These are phyloP conservation scores for Augochlora pura DNA, from an alignment of 1,140 invertebrate species.

Conservation along the genomic window DNA sequence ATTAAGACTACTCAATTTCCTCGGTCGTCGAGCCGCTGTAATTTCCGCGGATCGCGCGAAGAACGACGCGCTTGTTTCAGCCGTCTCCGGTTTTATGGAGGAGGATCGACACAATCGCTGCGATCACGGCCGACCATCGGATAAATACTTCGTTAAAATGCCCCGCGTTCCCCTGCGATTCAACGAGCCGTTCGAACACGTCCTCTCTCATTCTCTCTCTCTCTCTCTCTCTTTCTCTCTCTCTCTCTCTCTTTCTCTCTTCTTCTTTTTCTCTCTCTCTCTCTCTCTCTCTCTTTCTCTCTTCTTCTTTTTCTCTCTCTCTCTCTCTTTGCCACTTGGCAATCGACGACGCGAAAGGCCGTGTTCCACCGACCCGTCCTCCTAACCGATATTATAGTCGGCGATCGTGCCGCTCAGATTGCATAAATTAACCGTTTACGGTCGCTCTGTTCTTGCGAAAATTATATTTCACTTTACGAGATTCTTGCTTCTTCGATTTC, in stretches of 20 bases:
- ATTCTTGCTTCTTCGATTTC: no score
- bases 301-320: not conserved
- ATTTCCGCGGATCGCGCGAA: conserved; percentile 2
- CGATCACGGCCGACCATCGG: conserved; percentile 32
- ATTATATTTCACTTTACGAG: no score
- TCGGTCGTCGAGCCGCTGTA: not conserved
- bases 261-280: no score
- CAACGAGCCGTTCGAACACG: not conserved
- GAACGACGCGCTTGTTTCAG: no score
- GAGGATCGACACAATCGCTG: conserved; percentile 31
- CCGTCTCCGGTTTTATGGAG: conserved; percentile 29
- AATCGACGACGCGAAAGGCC: no score
- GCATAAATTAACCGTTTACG: no score
- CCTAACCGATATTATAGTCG: no score
- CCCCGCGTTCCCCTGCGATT: not conserved
- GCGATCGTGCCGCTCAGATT: no score
- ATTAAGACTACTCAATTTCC: conserved; percentile 30
- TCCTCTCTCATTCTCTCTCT: not conserved
- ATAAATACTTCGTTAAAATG: conserved; percentile 67
- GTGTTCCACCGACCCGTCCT: no score
- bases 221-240: not conserved
- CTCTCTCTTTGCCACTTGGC: no score
- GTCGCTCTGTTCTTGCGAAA: no score
- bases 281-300: not conserved
- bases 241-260: not conserved